phyloP scores from a whole-genome alignment of 2,888 invertebrate species.

The Drosophila aldrichi region DNA sequence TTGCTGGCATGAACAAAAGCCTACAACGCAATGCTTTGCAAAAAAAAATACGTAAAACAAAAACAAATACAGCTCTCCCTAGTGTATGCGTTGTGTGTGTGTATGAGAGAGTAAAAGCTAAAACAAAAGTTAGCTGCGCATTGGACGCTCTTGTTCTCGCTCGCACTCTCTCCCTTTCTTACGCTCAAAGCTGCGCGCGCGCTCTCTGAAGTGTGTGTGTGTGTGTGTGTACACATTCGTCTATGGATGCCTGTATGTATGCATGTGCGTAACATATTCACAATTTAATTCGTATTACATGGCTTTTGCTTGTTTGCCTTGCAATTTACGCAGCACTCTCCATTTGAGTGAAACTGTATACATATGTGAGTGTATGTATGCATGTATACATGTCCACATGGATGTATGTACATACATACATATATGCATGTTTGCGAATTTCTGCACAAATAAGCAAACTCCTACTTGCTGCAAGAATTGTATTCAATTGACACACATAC shows the following conservation, averaged over 20 bases:
- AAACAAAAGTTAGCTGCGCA: constrained; percentile 65
- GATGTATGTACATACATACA: constrained; percentile 3
- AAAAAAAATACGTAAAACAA: constrained; percentile 21
- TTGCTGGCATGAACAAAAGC: constrained; percentile 59
- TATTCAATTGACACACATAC: constrained; percentile 73
- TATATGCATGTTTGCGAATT: neutral
- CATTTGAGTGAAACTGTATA: constrained; percentile 54
- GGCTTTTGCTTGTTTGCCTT: constrained; percentile 55
- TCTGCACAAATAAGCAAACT: constrained; percentile 25
- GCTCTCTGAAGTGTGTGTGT: constrained; percentile 9
- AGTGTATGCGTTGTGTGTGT: constrained; percentile 21
- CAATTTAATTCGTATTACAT: constrained; percentile 71
- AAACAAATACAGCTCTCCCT: constrained; percentile 12
- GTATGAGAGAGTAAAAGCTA: constrained; percentile 35
- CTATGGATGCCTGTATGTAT: constrained; percentile 3
- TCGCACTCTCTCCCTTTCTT: neutral
- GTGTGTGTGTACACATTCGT: constrained; percentile 2
- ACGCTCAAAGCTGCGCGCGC: neutral
- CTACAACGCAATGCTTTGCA: constrained; percentile 50
- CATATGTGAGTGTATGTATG: constrained; percentile 11
- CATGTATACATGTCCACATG: too few species aligned
- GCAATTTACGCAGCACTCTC: constrained; percentile 47
- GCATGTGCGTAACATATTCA: constrained; percentile 16
- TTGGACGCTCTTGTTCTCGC: constrained; percentile 14
- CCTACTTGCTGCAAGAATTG: constrained; percentile 49